phyloP scores from a whole-genome alignment of 2,113 vertebrate species.

The Haplochromis vanheusdeni region DNA sequence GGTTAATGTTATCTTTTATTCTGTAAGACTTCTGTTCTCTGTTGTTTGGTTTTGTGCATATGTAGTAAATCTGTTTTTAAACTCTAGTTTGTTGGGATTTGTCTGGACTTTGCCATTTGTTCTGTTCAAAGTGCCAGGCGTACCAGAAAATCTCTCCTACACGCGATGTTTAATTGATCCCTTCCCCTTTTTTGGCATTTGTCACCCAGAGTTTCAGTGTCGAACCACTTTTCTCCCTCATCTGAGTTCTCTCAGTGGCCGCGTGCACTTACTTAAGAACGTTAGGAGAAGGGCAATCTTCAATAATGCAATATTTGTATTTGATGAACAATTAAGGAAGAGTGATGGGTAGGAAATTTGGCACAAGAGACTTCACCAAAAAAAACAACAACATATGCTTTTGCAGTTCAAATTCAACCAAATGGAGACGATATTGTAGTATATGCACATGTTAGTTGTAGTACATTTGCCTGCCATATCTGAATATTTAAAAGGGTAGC shows the following conservation, averaged over 20 bases:
- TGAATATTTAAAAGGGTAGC: constrained; percentile 59
- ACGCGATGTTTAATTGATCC: constrained; percentile 67
- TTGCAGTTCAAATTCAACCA: constrained; percentile 58
- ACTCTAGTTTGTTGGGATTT: constrained; percentile 58
- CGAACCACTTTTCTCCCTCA: constrained; percentile 25
- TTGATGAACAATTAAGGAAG: constrained; percentile 38
- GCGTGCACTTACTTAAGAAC: constrained; percentile 31
- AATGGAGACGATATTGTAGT: constrained; percentile 51
- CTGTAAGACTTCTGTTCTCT: constrained; percentile 58
- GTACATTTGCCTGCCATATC: constrained; percentile 66
- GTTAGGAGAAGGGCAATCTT: constrained; percentile 44
- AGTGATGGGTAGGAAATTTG: constrained; percentile 47
- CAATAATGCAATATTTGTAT: constrained; percentile 69
- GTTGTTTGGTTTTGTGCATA: constrained; percentile 60
- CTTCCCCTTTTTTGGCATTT: constrained; percentile 16
- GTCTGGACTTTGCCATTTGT: constrained; percentile 65
- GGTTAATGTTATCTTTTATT: constrained; percentile 76
- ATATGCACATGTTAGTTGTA: constrained; percentile 57
- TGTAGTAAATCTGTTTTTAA: constrained; percentile 57
- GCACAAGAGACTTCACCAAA: constrained; percentile 64
- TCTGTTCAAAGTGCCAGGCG: constrained; percentile 94
- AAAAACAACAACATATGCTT: constrained; percentile 11
- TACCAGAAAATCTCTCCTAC: constrained; percentile 84
- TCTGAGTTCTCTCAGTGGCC: constrained; percentile 18
- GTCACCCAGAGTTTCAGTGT: constrained; percentile 39